Evolutionary conservation across 2,888 invertebrate genomes (phyloP).

Genomic region (Phortica magna): DNA sequence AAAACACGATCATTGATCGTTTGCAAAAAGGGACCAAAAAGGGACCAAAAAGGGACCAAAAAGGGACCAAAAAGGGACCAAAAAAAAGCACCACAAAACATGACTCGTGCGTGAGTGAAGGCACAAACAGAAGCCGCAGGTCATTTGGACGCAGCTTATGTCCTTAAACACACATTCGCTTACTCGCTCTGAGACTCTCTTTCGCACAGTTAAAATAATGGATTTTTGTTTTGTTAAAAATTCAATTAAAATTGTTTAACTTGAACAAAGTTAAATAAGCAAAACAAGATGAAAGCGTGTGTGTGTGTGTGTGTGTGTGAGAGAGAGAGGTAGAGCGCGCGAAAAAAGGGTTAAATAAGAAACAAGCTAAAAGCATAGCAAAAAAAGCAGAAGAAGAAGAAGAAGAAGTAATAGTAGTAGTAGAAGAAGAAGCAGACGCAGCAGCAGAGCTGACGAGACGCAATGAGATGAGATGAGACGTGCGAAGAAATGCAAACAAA

Average conservation of each 20-base stretch:
- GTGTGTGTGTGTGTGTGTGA: neutral
- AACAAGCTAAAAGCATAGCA: too few species aligned
- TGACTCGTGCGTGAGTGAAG: too few species aligned
- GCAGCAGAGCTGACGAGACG: too few species aligned
- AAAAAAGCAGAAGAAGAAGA: too few species aligned
- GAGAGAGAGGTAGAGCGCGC: neutral
- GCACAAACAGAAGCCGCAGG: too few species aligned
- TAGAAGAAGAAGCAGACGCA: too few species aligned
- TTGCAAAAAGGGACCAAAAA: too few species aligned
- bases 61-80: too few species aligned
- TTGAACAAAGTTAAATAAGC: constrained; percentile 44
- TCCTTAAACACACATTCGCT: neutral
- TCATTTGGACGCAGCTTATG: neutral
- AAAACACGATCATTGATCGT: too few species aligned
- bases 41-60: too few species aligned
- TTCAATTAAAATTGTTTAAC: constrained; percentile 71
- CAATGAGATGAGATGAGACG: neutral
- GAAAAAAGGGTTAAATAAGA: neutral
- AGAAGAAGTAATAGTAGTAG: too few species aligned
- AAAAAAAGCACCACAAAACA: too few species aligned
- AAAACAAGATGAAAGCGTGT: neutral
- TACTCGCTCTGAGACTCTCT: neutral
- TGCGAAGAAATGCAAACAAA: constrained; percentile 9
- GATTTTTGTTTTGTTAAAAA: constrained; percentile 61
- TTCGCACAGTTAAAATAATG: constrained; percentile 45